phyloP scores from a whole-genome alignment of 2,888 invertebrate species.

The Ischnura elegans region DNA sequence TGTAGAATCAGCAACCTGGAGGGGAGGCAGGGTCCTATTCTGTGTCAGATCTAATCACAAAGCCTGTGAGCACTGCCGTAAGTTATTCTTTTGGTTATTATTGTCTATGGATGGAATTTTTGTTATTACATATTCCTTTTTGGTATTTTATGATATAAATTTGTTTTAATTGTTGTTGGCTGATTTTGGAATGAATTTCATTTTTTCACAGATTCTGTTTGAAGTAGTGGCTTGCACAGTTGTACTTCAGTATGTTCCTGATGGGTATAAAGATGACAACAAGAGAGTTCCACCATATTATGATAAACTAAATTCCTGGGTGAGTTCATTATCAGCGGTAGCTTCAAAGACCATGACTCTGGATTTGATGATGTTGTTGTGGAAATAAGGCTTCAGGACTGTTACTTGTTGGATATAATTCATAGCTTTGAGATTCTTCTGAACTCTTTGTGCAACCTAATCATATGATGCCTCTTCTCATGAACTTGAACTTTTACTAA shows the following conservation, averaged over 20 bases:
- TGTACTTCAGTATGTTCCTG: slow-evolving; percentile 91
- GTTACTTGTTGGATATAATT: background rate
- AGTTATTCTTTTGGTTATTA: slow-evolving; percentile 73
- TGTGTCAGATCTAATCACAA: slow-evolving; percentile 82
- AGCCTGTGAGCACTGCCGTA: slow-evolving; percentile 83
- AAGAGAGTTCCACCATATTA: slow-evolving; percentile 84
- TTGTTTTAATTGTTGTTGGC: background rate
- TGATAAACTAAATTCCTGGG: slow-evolving; percentile 92
- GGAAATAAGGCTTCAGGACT: too few species aligned
- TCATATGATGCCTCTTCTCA: too few species aligned
- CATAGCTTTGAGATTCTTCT: background rate
- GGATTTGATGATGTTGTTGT: too few species aligned
- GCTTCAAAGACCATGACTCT: too few species aligned
- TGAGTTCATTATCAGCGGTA: slow-evolving; percentile 71
- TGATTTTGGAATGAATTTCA: slow-evolving; percentile 40
- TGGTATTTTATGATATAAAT: background rate
- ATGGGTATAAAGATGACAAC: slow-evolving; percentile 77
- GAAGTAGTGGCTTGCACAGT: slow-evolving; percentile 91
- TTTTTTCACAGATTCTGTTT: slow-evolving; percentile 80
- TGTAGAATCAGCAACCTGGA: slow-evolving; percentile 89
- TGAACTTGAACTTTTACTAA: too few species aligned
- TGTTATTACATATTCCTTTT: background rate
- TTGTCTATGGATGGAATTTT: background rate
- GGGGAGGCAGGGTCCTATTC: slow-evolving; percentile 85
- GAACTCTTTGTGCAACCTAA: background rate